Evolutionary conservation across 2,113 vertebrate species (phyloP), one percentile per base, ranked within the genome.

Genomic region (Aegypius monachus): DNA sequence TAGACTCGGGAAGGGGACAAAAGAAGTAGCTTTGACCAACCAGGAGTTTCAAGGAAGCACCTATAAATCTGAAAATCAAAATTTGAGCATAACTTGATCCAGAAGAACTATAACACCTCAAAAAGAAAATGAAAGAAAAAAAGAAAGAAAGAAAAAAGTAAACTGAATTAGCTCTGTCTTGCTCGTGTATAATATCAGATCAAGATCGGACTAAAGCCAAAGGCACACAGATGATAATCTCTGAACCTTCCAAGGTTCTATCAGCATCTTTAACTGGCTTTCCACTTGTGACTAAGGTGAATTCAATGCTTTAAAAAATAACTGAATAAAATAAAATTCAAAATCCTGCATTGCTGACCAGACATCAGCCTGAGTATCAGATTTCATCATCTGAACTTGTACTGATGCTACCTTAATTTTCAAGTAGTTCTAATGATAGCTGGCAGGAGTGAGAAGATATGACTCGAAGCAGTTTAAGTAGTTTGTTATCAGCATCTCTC

Each of bases 1-100:
- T 94, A 97, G 95, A 93, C 84, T 97, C 68, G 52, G 58, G 83
- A 96, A 92, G 43, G 68, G 88, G 42, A 87, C 79, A 94, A 93
- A 91, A 92, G 79, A 94, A 81, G 63, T 72, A 66, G 38, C 65
- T 90, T 48, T 78, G 96, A 75, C 48, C 84, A 88, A 77, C 29
- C 48, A 88, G 31, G 48, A 73, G 34, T 94, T 82, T 77, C n/a
- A 61, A 71, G 48, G 47, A 91, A 56, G 20, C 20, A 86, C 29
- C 34, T 78, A 81, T 92, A 52, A 58, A 91, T 29, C 80, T 50
- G n/a, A 85, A 61, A 79, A 75, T 36, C 29, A 72, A 75, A 86
- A 50, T 91, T 32, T 83, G 19, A 93, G 20, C 34, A 70, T 68
- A 75, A 81, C 52, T 86, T 26, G 16, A 77, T 68, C 48, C 12